Evolutionary conservation across 2,113 vertebrate genomes (phyloP).

Genomic region (Entosphenus tridentatus): DNA sequence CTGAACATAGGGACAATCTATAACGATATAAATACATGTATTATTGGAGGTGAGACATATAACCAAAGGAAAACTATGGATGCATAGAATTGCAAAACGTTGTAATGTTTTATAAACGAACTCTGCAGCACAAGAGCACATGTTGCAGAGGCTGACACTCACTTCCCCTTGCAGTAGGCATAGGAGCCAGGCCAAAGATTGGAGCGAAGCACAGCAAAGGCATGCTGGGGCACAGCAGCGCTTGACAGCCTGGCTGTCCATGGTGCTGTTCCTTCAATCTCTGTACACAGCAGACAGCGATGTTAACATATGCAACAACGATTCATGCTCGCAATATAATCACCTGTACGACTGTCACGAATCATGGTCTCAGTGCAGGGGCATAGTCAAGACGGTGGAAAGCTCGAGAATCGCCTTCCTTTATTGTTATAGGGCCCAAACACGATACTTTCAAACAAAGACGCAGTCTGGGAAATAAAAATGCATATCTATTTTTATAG

Average conservation of each 20-base stretch:
- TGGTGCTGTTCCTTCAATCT: conserved; percentile 34
- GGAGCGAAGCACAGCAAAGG: conserved; percentile 43
- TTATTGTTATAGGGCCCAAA: no score
- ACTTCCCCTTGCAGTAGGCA: conserved; percentile 50
- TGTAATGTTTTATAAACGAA: background rate
- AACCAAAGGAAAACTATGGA: background rate
- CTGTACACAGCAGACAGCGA: conserved; percentile 19
- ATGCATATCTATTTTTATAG: no score
- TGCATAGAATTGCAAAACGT: background rate
- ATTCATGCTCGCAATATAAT: no score
- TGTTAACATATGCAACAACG: conserved; percentile 5
- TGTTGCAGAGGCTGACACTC: conserved; percentile 15
- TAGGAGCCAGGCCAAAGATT: conserved; percentile 76
- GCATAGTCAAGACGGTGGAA: background rate
- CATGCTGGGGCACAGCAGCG: conserved; percentile 35
- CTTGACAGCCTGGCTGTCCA: conserved; percentile 50
- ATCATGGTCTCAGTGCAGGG: conserved; percentile 5
- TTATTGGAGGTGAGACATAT: background rate
- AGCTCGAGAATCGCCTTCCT: no score
- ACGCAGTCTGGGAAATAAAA: no score
- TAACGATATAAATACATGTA: background rate
- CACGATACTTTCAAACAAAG: no score
- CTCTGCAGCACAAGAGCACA: background rate
- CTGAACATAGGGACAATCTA: conserved; percentile 18
- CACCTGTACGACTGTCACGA: conserved; percentile 6